Percentiles rank a stretch among this genome's conserved stretches.
Conservation (phyloP, 2,113 vertebrate genomes). For the Prionailurus bengalensis region DNA sequence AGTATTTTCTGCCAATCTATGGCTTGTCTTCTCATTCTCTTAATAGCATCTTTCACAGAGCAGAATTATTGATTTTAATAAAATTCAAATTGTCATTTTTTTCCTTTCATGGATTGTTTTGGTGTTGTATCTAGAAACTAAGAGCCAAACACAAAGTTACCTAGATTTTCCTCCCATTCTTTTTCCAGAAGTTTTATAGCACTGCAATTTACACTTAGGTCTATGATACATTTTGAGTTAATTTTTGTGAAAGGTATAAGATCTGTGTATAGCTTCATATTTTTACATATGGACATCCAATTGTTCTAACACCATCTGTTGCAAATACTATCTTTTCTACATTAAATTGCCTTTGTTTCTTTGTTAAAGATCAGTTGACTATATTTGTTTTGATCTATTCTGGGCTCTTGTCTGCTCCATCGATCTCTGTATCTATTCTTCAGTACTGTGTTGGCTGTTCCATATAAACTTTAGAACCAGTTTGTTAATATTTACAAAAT, state of each 20-base stretch:
- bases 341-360: constrained; percentile 35
- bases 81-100: constrained; percentile 32
- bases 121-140: not conserved
- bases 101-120: constrained; percentile 51
- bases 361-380: constrained; percentile 2
- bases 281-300: not conserved
- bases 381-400: not conserved
- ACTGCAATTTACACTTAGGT: not conserved
- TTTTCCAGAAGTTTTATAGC: constrained; percentile 8
- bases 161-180: constrained; percentile 9
- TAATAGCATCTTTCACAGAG: not conserved
- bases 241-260: not conserved
- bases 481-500: constrained; percentile 41
- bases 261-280: not conserved
- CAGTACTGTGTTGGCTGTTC: not conserved
- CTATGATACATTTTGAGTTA: not conserved
- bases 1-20: constrained; percentile 6
- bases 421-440: constrained; percentile 30
- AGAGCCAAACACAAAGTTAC: constrained; percentile 41
- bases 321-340: not conserved
- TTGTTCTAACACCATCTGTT: not conserved
- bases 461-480: constrained; percentile 47
- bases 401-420: not conserved
- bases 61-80: constrained; percentile 41
- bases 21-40: constrained; percentile 32